Evolutionary conservation across 2,797 vertebrate species (phyloP).

Genomic region (Cheirogaleus major): DNA sequence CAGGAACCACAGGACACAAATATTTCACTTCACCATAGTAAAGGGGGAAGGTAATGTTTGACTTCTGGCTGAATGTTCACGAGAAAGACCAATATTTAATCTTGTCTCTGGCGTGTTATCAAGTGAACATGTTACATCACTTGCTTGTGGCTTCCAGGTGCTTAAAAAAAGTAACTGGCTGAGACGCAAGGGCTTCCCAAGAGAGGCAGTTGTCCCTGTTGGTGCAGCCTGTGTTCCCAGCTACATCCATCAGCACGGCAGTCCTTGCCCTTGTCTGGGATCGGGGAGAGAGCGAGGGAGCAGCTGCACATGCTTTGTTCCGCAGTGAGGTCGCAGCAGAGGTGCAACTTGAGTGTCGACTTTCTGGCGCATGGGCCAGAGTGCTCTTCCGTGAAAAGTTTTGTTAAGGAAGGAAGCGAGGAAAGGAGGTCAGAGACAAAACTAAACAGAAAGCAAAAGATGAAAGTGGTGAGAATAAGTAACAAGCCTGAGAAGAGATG

Average conservation of each 20-base stretch:
- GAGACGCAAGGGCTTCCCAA: constrained; percentile 73
- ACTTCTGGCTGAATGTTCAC: constrained; percentile 71
- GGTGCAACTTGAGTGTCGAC: neutral
- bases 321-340: neutral
- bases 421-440: neutral
- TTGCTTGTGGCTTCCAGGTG: constrained; percentile 81
- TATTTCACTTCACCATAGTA: constrained; percentile 45
- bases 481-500: neutral
- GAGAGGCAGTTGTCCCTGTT: constrained; percentile 42
- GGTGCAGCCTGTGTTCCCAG: constrained; percentile 64
- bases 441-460: neutral
- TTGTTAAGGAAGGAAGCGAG: neutral
- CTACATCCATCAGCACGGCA: constrained; percentile 44
- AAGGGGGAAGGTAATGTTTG: constrained; percentile 60
- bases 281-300: constrained; percentile 39
- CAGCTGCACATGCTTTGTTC: neutral
- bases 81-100: constrained; percentile 82
- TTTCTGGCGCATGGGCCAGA: neutral
- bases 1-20: constrained; percentile 19
- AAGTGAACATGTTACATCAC: constrained; percentile 82
- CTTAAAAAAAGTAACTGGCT: constrained; percentile 85
- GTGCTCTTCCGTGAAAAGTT: neutral
- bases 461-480: neutral
- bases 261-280: constrained; percentile 70
- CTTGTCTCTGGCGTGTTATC: constrained; percentile 77